Evolutionary conservation across 1,140 invertebrate species (phyloP), one percentile per base, ranked within the genome.

Genomic region (Helicoverpa armigera): DNA sequence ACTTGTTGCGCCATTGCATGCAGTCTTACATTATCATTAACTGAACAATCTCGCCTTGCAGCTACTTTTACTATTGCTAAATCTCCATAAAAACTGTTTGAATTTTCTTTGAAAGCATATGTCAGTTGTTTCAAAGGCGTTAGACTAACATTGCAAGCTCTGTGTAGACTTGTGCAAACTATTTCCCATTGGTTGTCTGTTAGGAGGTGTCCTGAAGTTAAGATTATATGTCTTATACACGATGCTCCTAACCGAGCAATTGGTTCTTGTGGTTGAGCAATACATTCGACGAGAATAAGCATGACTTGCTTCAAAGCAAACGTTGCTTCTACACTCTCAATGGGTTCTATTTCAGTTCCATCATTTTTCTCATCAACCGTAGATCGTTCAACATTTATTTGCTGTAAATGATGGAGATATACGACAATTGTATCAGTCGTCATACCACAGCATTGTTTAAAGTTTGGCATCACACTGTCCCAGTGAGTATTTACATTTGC

Each of bases 81-180:
- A 91, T 99, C 98, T 2, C 98, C 98, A 94, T 99, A 99, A 91
- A 99, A 99, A 85, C 98, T 98, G 84, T 98, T 98, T 0, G 98
- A 99, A 85, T 98, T 97, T 82, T 97, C 96, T 85, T 98, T 97
- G 89, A 99, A 99, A 4, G 98, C 98, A 86, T 97, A 96, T 48
- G 98, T 98, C 18, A 99, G 93, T 94, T 98, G 98, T 67, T 98
- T 97, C 18, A 99, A 90, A 50, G 98, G 97, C 75, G 97, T 97
- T 11, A 98, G 96, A 18, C 98, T 98, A 14, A 98, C 97, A 11
- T 97, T 97, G 83, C 97, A 97, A 18, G 98, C 98, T 84, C 97
- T 96, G 87, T 98, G 97, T 63, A 99, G 96, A 51, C 97, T 97
- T 16, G 96, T 96, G 65, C 97, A 97, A 63, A 97, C 96, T 12